Evolutionary conservation across 2,113 vertebrate species (phyloP).

Genomic region (Halichoerus grypus): DNA sequence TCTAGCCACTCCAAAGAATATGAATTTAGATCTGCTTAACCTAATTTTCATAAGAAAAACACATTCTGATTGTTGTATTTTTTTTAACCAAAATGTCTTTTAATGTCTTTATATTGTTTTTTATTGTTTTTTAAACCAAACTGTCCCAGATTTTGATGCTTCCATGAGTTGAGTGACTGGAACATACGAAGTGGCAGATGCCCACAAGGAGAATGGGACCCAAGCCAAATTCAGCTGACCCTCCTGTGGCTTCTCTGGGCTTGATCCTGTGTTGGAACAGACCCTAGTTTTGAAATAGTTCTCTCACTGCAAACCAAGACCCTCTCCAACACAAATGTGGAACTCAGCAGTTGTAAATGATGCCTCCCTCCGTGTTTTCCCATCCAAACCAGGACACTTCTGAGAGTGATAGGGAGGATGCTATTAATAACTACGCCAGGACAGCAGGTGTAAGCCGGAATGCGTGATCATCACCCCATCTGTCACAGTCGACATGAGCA

Average conservation of each 20-base stretch:
- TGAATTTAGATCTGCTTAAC: not conserved
- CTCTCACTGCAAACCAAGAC: not conserved
- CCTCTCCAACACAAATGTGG: not conserved
- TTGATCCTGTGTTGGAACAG: not conserved
- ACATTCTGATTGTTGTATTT: not conserved
- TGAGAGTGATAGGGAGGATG: not conserved
- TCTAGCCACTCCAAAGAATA: not conserved
- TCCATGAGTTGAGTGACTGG: not conserved
- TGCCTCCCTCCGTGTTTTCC: not conserved
- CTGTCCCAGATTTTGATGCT: not conserved
- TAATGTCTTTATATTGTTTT: no score
- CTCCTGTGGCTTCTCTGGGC: not conserved
- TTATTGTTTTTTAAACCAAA: not conserved
- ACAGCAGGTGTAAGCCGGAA: not conserved
- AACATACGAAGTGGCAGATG: not conserved
- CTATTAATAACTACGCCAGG: not conserved
- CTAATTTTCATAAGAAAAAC: not conserved
- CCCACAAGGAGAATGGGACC: not conserved
- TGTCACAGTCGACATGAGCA: not conserved
- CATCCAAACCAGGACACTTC: not conserved
- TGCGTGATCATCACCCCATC: not conserved
- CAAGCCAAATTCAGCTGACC: not conserved
- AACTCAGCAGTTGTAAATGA: not conserved
- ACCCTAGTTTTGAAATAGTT: not conserved
- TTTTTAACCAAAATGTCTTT: not conserved